These are phyloP conservation scores for Meles meles DNA, from an alignment of 2,113 vertebrate species.

Conservation along the genomic window DNA sequence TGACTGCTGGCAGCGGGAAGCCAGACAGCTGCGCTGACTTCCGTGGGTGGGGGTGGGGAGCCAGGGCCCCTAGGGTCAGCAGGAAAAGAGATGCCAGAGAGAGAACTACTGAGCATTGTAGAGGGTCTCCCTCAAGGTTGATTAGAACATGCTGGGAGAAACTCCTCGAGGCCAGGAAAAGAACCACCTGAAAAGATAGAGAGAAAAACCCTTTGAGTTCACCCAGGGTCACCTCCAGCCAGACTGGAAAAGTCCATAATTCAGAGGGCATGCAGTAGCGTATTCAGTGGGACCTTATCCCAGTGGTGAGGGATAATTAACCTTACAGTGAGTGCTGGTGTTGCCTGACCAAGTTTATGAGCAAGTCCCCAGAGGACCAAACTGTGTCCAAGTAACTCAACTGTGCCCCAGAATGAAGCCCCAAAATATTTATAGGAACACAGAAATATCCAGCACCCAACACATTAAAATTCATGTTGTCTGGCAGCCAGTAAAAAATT, in stretches of 20 bases:
- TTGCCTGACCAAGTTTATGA: background rate
- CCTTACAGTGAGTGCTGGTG: background rate
- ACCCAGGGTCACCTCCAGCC: background rate
- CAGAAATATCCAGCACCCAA: background rate
- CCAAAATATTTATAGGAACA: background rate
- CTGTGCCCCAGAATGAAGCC: background rate
- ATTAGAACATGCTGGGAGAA: background rate
- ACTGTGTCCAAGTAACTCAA: background rate
- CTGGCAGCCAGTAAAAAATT: background rate
- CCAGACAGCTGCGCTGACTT: too few relatives aligned
- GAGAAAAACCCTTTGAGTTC: background rate
- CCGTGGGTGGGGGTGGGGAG: background rate
- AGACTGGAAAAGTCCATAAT: background rate
- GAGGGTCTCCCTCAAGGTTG: background rate
- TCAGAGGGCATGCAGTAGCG: background rate
- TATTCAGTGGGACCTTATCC: background rate
- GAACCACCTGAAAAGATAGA: background rate
- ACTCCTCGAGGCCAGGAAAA: background rate
- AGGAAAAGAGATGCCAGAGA: background rate
- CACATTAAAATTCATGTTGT: background rate
- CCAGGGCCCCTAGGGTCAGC: background rate
- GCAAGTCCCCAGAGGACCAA: background rate
- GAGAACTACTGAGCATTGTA: background rate
- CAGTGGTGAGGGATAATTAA: background rate
- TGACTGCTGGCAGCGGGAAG: background rate